Evolutionary conservation across 2,113 vertebrate genomes (phyloP).

Genomic region (Pygoscelis adeliae): DNA sequence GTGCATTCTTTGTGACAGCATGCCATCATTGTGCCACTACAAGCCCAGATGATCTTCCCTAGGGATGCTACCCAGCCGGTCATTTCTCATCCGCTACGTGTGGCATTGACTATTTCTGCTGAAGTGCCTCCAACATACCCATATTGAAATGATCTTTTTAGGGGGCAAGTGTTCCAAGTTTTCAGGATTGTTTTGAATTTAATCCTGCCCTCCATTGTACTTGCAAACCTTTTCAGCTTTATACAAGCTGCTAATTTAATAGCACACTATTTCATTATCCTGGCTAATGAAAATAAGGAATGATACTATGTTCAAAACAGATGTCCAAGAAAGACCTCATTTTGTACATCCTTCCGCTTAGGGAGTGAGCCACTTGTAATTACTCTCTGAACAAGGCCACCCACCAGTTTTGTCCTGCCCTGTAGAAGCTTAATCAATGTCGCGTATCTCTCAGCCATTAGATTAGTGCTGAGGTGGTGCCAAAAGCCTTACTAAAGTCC

Average conservation of each 20-base stretch:
- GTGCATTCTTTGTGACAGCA: rapidly evolving
- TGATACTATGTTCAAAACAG: background rate
- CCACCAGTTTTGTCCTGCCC: background rate
- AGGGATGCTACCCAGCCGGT: background rate
- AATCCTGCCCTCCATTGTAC: background rate
- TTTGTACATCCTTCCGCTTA: background rate
- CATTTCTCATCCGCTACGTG: background rate
- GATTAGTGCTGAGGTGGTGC: background rate
- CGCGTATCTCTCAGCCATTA: background rate
- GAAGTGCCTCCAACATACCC: background rate
- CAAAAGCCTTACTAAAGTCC: background rate
- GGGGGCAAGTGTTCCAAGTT: background rate
- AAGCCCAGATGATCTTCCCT: background rate
- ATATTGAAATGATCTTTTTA: background rate
- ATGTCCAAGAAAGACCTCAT: background rate
- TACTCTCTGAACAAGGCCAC: background rate
- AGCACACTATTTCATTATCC: background rate
- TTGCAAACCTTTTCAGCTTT: background rate
- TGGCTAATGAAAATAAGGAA: background rate
- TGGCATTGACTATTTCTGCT: background rate
- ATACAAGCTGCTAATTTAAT: background rate
- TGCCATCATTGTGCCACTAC: background rate
- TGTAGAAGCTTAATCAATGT: background rate
- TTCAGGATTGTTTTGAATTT: background rate
- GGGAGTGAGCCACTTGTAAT: background rate